Evolutionary conservation across 2,113 vertebrate species (phyloP), one percentile per base, ranked within the genome.

Genomic region (Herpailurus yagouaroundi): DNA sequence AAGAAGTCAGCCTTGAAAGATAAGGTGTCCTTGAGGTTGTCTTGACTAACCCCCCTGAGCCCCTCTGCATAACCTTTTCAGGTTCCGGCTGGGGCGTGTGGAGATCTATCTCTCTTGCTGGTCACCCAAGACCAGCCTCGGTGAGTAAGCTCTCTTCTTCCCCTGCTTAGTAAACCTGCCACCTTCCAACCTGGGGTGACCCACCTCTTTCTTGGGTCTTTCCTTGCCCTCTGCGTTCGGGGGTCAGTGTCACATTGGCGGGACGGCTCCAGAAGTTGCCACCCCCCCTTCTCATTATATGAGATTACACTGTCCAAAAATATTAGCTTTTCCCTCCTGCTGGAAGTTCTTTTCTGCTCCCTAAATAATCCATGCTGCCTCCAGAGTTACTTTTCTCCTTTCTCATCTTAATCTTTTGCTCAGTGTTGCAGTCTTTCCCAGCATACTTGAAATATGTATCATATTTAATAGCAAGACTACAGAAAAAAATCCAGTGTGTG

Each of bases 361-460:
- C 45, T 36, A 36, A 66, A 29, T 66, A 84, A 92, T 60, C 41
- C 16, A 19, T 60, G 31, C 41, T 74, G 76, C 19, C 7, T 88
- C 83, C 55, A n/a, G 57, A 74, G 68, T 93, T 91, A 83, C 63
- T 79, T 89, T 82, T 92, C 77, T 80, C 29, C 38, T 92, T 64
- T 45, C 16, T 84, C 66, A 38, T 77, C 64, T 93, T 57, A 52
- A 25, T 94, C 45, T 55, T 93, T 80, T 81, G n/a, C 81, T 71
- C 57, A 36, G 50, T 57, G 63, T 12, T 57, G 36, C 5, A 52
- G 95, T 95, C 38, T 84, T 85, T 38, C 73, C 50, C 36, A 73
- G 33, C 16, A 64, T 29, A 19, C 69, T 68, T 95, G 41, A 27
- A 76, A n/a, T 25, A 80, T 25, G 27, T 11, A 48, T 71, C 19